Base-by-base conservation (phyloP, 1,140 invertebrate species). In the Trichonephila clavata region DNA sequence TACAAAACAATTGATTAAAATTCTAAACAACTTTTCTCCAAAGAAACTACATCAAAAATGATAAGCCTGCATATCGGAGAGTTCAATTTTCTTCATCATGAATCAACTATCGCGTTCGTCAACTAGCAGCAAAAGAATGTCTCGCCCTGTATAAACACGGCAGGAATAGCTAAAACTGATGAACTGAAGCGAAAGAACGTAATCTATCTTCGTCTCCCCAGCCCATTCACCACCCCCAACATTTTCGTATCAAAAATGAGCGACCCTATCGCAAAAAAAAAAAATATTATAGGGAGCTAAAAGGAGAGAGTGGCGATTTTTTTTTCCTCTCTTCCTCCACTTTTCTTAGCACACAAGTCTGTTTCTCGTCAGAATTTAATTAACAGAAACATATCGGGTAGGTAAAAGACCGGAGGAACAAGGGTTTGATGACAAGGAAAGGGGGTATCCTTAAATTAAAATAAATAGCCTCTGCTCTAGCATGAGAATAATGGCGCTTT, bases 351-450 rank as follows among this genome's bases (percentile, higher is more conserved):
- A 43, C 81, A n/a, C n/a, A 57, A 83, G 81, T 59, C 81, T 83
- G 81, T 83, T 83, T 83, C 81, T 83, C 50, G 81, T 83, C 81
- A 83, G 81, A 83, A 83, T 83, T 83, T 83, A 83, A 83, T 83
- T 83, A 83, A 83, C 81, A 83, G 81, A 50, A 83, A 83, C 50
- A 83, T 83, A 83, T 83, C 39, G 43, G 81, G 50, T 83, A 83
- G 81, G 81, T 83, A 59, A 83, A 83, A 83, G 50, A 59, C 21
- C 81, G 8, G 32, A 63, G 81, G 81, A 83, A 59, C 81, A 83
- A 59, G 81, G 21, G 20, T 83, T 83, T 83, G 81, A 83, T 83
- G 81, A 57, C 50, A 83, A 14, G 20, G 27, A 57, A 50, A 59
- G 81, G 50, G 50, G 81, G 81, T 50, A 24, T 57, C 81, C 81